Evolutionary conservation across 2,888 invertebrate species (phyloP).

Genomic region (Athalia rosae): DNA sequence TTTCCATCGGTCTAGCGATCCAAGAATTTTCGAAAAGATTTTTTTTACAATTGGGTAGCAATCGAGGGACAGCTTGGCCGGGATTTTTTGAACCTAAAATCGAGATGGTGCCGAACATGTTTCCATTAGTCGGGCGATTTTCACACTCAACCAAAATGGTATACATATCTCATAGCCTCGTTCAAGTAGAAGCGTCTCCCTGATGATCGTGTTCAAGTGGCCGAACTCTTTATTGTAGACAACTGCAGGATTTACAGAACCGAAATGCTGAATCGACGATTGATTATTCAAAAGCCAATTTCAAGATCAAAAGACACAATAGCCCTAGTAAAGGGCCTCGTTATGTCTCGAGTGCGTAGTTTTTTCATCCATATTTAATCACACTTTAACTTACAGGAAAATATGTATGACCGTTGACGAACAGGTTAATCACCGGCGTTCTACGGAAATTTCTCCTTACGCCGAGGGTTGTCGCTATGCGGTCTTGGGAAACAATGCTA

Average conservation of each 20-base stretch:
- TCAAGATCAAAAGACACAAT: not conserved
- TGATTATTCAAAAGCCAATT: not conserved
- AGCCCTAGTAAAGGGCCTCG: not conserved
- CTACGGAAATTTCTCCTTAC: not conserved
- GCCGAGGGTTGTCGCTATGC: not conserved
- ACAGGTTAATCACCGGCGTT: conserved; percentile 18
- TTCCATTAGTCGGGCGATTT: too few relatives aligned
- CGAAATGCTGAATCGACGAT: not conserved
- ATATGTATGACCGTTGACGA: conserved; percentile 27
- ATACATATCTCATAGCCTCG: not conserved
- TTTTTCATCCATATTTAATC: not conserved
- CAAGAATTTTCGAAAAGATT: too few relatives aligned
- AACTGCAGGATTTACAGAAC: conserved; percentile 7
- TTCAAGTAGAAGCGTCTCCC: not conserved
- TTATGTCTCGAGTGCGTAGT: not conserved
- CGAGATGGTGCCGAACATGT: too few relatives aligned
- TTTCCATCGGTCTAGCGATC: too few relatives aligned
- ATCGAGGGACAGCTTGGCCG: too few relatives aligned
- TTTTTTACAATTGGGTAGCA: too few relatives aligned
- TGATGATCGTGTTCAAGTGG: conserved; percentile 10
- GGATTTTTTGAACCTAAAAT: too few relatives aligned
- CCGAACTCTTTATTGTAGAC: not conserved
- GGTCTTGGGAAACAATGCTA: conserved; percentile 31
- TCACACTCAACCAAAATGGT: too few relatives aligned
- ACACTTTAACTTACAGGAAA: not conserved